Percentiles rank a stretch among this genome's conserved stretches.
Evolutionary conservation across 2,888 invertebrate species (phyloP).

Genomic region (Heliconius erato): DNA sequence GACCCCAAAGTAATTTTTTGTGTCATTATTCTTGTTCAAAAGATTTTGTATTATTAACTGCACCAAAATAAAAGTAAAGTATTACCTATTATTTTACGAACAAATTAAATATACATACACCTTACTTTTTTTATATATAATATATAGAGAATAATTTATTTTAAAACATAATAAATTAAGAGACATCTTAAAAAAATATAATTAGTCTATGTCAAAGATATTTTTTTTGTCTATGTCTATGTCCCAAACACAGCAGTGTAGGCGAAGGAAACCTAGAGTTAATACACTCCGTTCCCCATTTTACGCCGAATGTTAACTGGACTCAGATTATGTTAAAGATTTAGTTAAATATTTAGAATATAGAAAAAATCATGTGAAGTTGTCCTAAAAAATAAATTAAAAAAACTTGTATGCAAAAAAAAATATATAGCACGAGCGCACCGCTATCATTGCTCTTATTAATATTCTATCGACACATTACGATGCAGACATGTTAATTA

Average conservation of each 20-base stretch:
- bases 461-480: slow-evolving; percentile 32
- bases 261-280: too few species aligned
- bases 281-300: too few species aligned
- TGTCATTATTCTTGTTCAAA: neutral
- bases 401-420: neutral
- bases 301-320: too few species aligned
- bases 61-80: neutral
- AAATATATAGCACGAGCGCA: neutral
- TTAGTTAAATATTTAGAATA: neutral
- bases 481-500: slow-evolving; percentile 29
- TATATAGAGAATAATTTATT: neutral
- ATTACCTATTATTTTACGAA: neutral
- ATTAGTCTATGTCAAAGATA: too few species aligned
- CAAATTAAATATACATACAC: neutral
- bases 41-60: neutral
- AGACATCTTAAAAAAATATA: too few species aligned
- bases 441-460: slow-evolving; percentile 23
- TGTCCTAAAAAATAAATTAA: neutral
- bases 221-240: too few species aligned
- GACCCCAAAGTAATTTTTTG: neutral
- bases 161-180: too few species aligned
- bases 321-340: neutral
- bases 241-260: too few species aligned
- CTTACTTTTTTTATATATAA: too few species aligned
- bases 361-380: neutral